These are phyloP conservation scores for Knipowitschia caucasica DNA, from an alignment of 2,797 vertebrate species.

Conservation along the genomic window DNA sequence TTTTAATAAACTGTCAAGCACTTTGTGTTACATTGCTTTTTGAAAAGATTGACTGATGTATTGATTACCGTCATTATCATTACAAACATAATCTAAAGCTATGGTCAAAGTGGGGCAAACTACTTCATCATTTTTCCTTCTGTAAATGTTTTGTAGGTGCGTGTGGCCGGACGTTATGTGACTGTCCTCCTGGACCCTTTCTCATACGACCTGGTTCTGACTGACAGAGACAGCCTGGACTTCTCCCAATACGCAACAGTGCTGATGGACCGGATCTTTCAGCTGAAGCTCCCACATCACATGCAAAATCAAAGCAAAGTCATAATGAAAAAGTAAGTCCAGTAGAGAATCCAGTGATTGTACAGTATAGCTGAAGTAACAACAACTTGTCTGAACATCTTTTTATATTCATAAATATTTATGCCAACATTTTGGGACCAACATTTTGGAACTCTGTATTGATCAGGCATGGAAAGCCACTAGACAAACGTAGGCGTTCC, in stretches of 20 bases:
- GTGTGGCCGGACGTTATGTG: slow-evolving; percentile 80
- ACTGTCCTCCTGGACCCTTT: slow-evolving; percentile 85
- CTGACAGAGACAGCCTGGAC: slow-evolving; percentile 74
- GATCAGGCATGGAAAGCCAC: neutral
- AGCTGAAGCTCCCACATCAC: slow-evolving; percentile 75
- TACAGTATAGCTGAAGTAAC: neutral
- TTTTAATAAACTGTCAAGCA: too few species aligned
- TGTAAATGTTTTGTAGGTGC: slow-evolving; percentile 66
- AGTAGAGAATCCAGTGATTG: neutral
- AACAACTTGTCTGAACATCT: neutral
- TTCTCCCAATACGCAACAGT: slow-evolving; percentile 79
- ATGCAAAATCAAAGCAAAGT: slow-evolving; percentile 68
- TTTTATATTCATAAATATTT: too few species aligned
- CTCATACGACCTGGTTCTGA: slow-evolving; percentile 78
- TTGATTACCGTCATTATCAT: too few species aligned
- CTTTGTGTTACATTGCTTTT: too few species aligned
- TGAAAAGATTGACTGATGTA: too few species aligned
- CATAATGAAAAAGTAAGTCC: slow-evolving; percentile 68
- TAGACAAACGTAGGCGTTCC: neutral
- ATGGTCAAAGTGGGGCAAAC: neutral
- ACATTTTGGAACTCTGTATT: neutral
- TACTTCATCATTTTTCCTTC: neutral
- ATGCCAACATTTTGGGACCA: neutral
- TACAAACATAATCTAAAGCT: too few species aligned
- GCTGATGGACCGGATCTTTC: slow-evolving; percentile 88